Base-by-base conservation (phyloP, 2,113 vertebrate genomes). In the Etheostoma cragini region DNA sequence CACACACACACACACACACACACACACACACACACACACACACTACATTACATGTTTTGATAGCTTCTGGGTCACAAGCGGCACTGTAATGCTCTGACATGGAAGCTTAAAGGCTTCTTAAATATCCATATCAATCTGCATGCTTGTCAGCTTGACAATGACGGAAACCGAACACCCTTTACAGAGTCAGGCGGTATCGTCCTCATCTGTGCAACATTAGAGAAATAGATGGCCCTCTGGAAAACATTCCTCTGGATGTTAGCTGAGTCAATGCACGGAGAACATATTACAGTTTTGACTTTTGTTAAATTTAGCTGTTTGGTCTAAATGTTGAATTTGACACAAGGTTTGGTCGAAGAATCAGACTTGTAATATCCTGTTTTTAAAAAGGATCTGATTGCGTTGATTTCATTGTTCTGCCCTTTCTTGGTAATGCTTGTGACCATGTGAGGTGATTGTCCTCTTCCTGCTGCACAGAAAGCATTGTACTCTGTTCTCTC, bases 81-180 rank as follows among this genome's bases (percentile, higher is more conserved):
- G 67, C 70, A 5, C 87, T 87, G 73, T 86, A 82, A 76, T 74
- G 72, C 74, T 83, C 58, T 89, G 89, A 93, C 92, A 91, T 83
- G 87, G 88, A 90, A 63, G 83, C 84, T 88, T 91, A 90, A 92
- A 84, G 92, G 84, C 88, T 84, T 84, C 91, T 91, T 95, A 93
- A 95, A 95, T 93, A 77, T 95, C 92, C 88, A 86, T 90, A 94
- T 95, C 94, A 95, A 95, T 95, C 92, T 95, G 90, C 82, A 33
- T 22, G 47, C 80, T 58, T 94, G 94, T 93, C 93, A 95, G 85
- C 66, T 72, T 78, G 89, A 94, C 92, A 94, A 93, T 92, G 92
- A 93, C 82, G 62, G 91, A 90, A 92, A 94, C 89, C 79, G 85
- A 90, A 91, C 93, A 91, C 89, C 82, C 84, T 90, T 88, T 86